Base-by-base conservation (phyloP, 2,888 invertebrate species). In the Dyspetes luteomarginatus region DNA sequence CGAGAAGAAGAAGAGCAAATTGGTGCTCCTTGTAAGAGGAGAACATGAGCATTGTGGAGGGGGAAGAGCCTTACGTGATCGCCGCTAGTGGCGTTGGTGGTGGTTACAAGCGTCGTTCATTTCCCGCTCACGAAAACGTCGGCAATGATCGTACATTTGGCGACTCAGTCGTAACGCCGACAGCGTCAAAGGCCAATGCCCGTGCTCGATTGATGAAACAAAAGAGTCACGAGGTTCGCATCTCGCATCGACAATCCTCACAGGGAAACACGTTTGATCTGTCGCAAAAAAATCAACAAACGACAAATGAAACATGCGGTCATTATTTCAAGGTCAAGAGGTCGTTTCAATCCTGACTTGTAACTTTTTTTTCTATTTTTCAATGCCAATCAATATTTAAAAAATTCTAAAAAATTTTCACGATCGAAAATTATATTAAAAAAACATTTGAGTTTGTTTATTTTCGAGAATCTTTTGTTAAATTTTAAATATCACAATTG, bases 1-100 rank as follows among this genome's bases (percentile, higher is more conserved):
- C 86, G 93, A 93, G 88, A 92, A 93, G 92, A 94, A 94, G 92
- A 94, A 94, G 90, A 92, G 94, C 78, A 94, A 94, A 84, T 94
- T 94, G 82, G 94, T 94, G 72, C 94, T 94, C 81, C 91, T 93
- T 82, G 93, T 94, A 73, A 55, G 94, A 94, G 79, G 94, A 93
- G 52, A 93, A 93, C 94, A 94, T 94, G 56, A 92, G 93, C 85
- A 92, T 92, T 86, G 87, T 88, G 86, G 90, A 91, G 92, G 93
- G 82, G 92, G 93, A 76, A 28, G 48, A 67, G 80, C 81, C 78
- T 58, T 58, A 30, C 72, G 81, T 17, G 15, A 7, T 28, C 50
- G 71, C 72, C 56, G 92, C 93, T 0, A 74, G 83, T 76, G 67
- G 64, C 58, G 81, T 62, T 26, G 62, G 56, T 17, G 43, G 68